phyloP scores from a whole-genome alignment of 2,888 invertebrate species.

The Pyrochroa serraticornis region DNA sequence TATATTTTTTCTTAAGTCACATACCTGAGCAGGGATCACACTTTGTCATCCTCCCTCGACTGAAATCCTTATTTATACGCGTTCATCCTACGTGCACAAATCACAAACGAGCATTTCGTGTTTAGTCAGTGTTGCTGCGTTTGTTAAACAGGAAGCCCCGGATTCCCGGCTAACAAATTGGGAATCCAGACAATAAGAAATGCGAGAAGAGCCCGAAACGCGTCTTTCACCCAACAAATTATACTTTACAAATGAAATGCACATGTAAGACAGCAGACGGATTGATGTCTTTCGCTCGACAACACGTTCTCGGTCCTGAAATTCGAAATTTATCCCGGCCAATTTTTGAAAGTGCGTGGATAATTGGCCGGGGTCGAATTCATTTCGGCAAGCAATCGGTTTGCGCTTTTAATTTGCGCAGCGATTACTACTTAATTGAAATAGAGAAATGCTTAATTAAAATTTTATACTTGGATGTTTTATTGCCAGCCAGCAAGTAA shows the following conservation, averaged over 20 bases:
- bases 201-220: slow-evolving; percentile 15
- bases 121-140: slow-evolving; percentile 35
- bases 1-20: slow-evolving; percentile 30
- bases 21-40: slow-evolving; percentile 42
- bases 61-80: slow-evolving; percentile 49
- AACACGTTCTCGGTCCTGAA: slow-evolving; percentile 20
- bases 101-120: slow-evolving; percentile 36
- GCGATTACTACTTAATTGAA: slow-evolving; percentile 16
- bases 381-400: neutral
- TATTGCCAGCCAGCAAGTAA: slow-evolving; percentile 6
- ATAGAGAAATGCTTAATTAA: slow-evolving; percentile 17
- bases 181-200: slow-evolving; percentile 35
- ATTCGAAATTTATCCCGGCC: slow-evolving; percentile 10
- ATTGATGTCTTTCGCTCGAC: slow-evolving; percentile 1
- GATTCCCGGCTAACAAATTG: slow-evolving; percentile 36
- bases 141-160: slow-evolving; percentile 36
- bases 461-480: slow-evolving; percentile 19
- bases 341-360: neutral
- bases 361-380: neutral
- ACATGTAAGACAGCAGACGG: slow-evolving; percentile 24
- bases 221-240: slow-evolving; percentile 25
- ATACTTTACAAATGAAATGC: slow-evolving; percentile 30
- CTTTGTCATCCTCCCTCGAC: slow-evolving; percentile 44
- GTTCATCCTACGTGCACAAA: slow-evolving; percentile 41
- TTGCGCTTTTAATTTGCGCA: slow-evolving; percentile 4